Conservation (phyloP, 2,888 invertebrate species). For the Clistopyga incitator region DNA sequence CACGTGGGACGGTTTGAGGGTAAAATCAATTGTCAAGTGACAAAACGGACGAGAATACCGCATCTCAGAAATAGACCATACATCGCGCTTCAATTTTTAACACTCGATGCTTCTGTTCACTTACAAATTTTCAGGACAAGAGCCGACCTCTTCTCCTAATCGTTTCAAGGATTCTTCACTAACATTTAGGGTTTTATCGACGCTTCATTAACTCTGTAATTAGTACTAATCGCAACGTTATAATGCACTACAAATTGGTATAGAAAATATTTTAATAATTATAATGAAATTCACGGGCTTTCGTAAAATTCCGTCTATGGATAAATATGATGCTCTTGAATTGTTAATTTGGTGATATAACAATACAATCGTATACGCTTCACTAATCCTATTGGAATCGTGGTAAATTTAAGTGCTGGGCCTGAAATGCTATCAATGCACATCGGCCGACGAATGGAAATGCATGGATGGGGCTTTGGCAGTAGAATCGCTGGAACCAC, state of each 20-base stretch:
- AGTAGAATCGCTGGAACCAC: constrained; percentile 86
- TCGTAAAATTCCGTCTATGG: too few species aligned
- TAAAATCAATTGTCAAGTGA: constrained; percentile 82
- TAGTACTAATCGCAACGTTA: background rate
- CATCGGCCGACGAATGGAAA: constrained; percentile 87
- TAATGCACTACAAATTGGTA: background rate
- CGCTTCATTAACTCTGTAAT: background rate
- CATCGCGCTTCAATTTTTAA: constrained; percentile 8
- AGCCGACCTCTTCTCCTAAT: constrained; percentile 18
- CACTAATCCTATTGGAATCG: constrained; percentile 42
- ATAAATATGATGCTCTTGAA: too few species aligned
- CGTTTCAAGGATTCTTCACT: background rate
- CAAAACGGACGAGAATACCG: constrained; percentile 15
- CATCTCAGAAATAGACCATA: constrained; percentile 20
- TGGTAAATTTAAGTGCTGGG: constrained; percentile 72
- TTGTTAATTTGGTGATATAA: background rate
- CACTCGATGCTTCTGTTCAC: constrained; percentile 37
- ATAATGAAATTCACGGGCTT: background rate
- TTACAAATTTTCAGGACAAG: background rate
- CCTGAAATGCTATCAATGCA: constrained; percentile 92
- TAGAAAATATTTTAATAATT: background rate
- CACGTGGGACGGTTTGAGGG: constrained; percentile 96
- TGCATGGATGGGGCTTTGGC: constrained; percentile 89
- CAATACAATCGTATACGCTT: constrained; percentile 21
- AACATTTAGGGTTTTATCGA: background rate